Conservation (phyloP, 2,888 invertebrate species). For the Margaritifera margaritifera region DNA sequence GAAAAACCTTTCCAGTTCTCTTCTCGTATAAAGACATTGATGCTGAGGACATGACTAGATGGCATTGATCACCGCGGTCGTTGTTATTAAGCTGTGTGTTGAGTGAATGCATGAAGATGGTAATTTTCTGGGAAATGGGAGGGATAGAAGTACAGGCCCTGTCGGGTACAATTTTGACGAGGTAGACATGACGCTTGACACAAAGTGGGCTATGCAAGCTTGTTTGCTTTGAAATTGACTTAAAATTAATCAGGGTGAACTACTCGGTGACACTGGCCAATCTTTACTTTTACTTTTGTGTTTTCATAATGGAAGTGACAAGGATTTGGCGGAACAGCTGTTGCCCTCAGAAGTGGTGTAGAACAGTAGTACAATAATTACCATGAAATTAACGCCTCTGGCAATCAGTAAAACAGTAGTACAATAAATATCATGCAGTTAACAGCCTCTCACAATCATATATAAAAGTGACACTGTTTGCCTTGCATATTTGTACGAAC, state of each 20-base stretch:
- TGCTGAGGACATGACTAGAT: constrained; percentile 26
- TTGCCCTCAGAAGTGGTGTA: no score
- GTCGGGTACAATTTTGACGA: constrained; percentile 33
- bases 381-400: no score
- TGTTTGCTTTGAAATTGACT: constrained; percentile 24
- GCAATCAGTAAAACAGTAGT: no score
- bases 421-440: no score
- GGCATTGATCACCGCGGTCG: constrained; percentile 44
- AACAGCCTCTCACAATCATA: no score
- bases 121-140: constrained; percentile 31
- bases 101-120: constrained; percentile 36
- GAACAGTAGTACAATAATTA: no score
- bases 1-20: constrained; percentile 37
- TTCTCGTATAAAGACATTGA: constrained; percentile 40
- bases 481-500: no score
- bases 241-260: not conserved
- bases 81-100: constrained; percentile 37
- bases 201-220: constrained; percentile 29
- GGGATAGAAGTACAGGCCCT: constrained; percentile 19
- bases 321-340: no score
- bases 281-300: no score
- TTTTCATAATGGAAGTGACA: no score
- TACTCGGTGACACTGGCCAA: no score
- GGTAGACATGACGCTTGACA: constrained; percentile 7
- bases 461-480: no score